Conservation (phyloP, 2,113 vertebrate genomes). For the Lynx canadensis region DNA sequence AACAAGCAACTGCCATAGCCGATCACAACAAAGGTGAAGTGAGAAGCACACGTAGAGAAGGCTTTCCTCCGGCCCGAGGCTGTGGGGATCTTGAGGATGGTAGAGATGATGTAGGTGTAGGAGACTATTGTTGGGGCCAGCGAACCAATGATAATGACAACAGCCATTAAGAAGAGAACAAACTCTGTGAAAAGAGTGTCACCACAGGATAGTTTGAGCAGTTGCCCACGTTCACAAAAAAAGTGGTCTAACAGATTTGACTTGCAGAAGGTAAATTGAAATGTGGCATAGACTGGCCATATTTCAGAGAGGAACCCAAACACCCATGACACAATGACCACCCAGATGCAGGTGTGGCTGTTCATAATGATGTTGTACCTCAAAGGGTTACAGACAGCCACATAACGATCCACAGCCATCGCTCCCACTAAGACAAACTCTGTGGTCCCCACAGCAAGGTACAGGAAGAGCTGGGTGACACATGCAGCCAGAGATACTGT, state of each 20-base stretch:
- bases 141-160: conserved; percentile 61
- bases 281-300: conserved; percentile 62
- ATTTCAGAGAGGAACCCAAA: conserved; percentile 70
- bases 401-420: conserved; percentile 44
- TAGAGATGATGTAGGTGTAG: conserved; percentile 64
- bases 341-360: not conserved
- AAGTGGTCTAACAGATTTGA: not conserved
- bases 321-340: conserved; percentile 56
- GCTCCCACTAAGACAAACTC: conserved; percentile 65
- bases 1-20: conserved; percentile 57
- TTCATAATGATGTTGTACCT: conserved; percentile 66
- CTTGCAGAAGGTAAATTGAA: conserved; percentile 68
- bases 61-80: conserved; percentile 47
- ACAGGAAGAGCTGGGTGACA: conserved; percentile 58
- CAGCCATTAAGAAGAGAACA: conserved; percentile 55
- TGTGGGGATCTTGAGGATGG: conserved; percentile 61
- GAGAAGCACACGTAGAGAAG: conserved; percentile 68
- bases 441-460: conserved; percentile 69
- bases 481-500: conserved; percentile 55
- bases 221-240: not conserved
- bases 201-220: conserved; percentile 57
- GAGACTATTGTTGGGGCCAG: conserved; percentile 52
- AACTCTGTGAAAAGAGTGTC: conserved; percentile 59
- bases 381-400: conserved; percentile 63
- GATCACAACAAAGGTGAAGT: conserved; percentile 59